phyloP scores from a whole-genome alignment of 2,113 vertebrate genomes.

The Actinemys pallida region DNA sequence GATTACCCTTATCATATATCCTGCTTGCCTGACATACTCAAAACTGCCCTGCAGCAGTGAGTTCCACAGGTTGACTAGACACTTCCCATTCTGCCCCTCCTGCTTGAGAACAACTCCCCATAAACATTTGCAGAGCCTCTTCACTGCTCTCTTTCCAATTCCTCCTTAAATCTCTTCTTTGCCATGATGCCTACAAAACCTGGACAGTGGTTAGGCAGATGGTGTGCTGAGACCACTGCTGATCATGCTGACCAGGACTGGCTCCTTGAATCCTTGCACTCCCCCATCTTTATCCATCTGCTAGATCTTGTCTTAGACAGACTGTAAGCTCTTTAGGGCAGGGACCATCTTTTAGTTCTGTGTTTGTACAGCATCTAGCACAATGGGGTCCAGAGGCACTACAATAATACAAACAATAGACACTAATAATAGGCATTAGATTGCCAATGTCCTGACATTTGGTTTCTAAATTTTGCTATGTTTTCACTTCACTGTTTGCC shows the following conservation, averaged over 20 bases:
- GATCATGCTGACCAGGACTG: too few species aligned
- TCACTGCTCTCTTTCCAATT: background rate
- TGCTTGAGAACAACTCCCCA: background rate
- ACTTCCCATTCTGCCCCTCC: background rate
- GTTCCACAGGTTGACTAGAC: background rate
- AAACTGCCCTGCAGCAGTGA: fast-evolving
- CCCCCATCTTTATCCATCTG: too few species aligned
- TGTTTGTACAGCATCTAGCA: too few species aligned
- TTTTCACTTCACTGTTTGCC: background rate
- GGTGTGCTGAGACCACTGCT: background rate
- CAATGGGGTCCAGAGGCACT: background rate
- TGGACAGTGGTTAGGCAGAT: background rate
- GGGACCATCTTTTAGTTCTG: too few species aligned
- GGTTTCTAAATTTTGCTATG: background rate
- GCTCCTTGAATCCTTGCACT: too few species aligned
- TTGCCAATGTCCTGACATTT: background rate
- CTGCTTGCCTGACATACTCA: background rate
- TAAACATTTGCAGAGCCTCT: background rate
- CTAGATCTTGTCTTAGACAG: too few species aligned
- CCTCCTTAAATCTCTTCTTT: background rate
- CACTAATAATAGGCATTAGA: background rate
- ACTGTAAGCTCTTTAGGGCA: too few species aligned
- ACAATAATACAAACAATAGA: background rate
- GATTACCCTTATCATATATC: background rate
- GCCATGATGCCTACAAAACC: background rate